Percentiles rank a stretch among this genome's conserved stretches.
These are phyloP conservation scores for Cathartes aura DNA, from an alignment of 2,113 vertebrate species.

Conservation along the genomic window DNA sequence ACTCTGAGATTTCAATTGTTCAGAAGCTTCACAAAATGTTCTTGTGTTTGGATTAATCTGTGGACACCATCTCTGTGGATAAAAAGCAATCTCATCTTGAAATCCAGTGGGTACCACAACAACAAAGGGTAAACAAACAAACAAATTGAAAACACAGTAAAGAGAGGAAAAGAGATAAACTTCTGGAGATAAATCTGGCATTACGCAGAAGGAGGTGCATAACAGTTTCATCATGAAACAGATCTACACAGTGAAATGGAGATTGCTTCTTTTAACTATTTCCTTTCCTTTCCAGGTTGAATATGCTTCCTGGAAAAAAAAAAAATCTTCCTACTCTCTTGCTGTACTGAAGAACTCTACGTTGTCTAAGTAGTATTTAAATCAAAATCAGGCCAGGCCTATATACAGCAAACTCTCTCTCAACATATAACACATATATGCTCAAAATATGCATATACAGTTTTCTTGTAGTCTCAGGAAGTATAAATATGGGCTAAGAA, in stretches of 20 bases:
- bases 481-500: not conserved
- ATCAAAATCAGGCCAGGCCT: not conserved
- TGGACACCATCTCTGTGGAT: not conserved
- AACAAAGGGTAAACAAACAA: not conserved
- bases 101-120: not conserved
- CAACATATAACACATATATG: not conserved
- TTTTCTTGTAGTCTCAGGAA: not conserved
- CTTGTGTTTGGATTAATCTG: not conserved
- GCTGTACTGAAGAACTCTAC: not conserved
- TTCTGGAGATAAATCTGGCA: not conserved
- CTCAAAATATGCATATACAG: not conserved
- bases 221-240: not conserved
- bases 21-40: not conserved
- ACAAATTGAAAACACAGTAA: not conserved
- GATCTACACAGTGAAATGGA: not conserved
- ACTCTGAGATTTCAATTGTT: not conserved
- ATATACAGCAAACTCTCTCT: not conserved
- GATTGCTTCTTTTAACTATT: not conserved
- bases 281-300: not conserved
- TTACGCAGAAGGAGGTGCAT: not conserved
- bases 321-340: not conserved
- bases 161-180: not conserved
- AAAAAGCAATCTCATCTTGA: slow-evolving; percentile 25
- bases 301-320: not conserved
- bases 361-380: not conserved